Base-by-base conservation (phyloP, 2,113 vertebrate genomes). In the Elanoides forficatus region DNA sequence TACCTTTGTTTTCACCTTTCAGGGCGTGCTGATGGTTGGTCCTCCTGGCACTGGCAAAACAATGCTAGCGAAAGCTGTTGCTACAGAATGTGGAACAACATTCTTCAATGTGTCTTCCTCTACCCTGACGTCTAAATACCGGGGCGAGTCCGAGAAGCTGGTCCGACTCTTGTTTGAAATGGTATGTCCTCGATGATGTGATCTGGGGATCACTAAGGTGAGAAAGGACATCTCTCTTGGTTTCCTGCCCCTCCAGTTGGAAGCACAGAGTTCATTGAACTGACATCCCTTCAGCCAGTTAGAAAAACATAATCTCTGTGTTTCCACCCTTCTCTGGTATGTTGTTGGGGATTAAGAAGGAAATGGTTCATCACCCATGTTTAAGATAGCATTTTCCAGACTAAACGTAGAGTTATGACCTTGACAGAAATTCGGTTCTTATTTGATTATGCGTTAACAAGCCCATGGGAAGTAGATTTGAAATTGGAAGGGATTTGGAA, bases 11-110 rank as follows among this genome's bases (percentile, higher is more conserved):
- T 76, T 90, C 30, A 88, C 34, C 59, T 95, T 88, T 52, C 87
- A 99, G 98, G 98, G 98, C 5, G 98, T 99, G 65, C 93, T 99
- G 73, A 98, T 99, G 98, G 98, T 99, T 53, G 98, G 98, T 58
- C 98, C 98, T n/a, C 98, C 98, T 25, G 98, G 98, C 36, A 99
- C 98, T 70, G 98, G 98, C 55, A 99, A 99, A 97, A 99, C 98
- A 16, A 98, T 99, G 98, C 88, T 99, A 15, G 98, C 98, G 4
- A 99, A 99, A 97, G 98, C 98, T 55, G 98, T 99, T 66, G 98
- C 98, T 86, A 98, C 98, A 2, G 98, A 98, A 80, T 99, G 98
- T 73, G 98, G 98, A 60, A 98, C 98, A 29, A 98, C 98, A 0
- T 99, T 99, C 94, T 99, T 99, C 96, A 99, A 98, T 1, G 98